A percentile compares a stretch with the other conserved stretches of the same genome.
Evolutionary conservation across 2,113 vertebrate species (phyloP).

Genomic region (Perca fluviatilis): DNA sequence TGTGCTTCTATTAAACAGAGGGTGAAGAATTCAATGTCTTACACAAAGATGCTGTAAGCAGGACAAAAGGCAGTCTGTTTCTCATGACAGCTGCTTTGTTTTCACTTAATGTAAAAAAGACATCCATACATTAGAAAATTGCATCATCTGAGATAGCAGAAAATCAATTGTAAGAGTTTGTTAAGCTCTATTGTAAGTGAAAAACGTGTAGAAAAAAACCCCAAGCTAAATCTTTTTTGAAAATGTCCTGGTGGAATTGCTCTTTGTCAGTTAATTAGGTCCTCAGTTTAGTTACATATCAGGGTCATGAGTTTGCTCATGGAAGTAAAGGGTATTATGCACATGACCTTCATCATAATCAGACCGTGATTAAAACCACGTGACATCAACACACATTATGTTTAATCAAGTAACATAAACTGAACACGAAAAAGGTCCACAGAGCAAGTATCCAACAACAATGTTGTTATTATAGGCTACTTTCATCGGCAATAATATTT

Average conservation of each 20-base stretch:
- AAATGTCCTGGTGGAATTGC: neutral
- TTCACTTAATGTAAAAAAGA: neutral
- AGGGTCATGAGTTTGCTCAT: neutral
- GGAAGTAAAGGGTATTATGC: neutral
- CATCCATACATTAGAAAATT: neutral
- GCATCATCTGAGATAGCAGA: neutral
- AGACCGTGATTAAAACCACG: slow-evolving; percentile 38
- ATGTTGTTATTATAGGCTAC: slow-evolving; percentile 9
- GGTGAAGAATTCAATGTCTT: neutral
- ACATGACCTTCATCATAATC: slow-evolving; percentile 37
- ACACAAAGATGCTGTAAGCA: neutral
- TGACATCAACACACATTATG: slow-evolving; percentile 2
- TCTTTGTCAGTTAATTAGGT: neutral
- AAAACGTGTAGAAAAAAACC: neutral
- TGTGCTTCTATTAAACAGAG: neutral
- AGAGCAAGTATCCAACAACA: neutral
- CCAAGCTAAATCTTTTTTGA: neutral
- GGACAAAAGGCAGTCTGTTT: neutral
- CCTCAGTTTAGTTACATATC: neutral
- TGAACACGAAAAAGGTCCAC: neutral
- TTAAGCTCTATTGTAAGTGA: neutral
- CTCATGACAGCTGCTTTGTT: neutral
- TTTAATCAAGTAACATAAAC: slow-evolving; percentile 43
- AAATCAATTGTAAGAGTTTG: neutral
- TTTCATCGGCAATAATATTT: slow-evolving; percentile 71